Evolutionary conservation across 1,140 invertebrate species (phyloP).

Genomic region (Nasonia longicornis): DNA sequence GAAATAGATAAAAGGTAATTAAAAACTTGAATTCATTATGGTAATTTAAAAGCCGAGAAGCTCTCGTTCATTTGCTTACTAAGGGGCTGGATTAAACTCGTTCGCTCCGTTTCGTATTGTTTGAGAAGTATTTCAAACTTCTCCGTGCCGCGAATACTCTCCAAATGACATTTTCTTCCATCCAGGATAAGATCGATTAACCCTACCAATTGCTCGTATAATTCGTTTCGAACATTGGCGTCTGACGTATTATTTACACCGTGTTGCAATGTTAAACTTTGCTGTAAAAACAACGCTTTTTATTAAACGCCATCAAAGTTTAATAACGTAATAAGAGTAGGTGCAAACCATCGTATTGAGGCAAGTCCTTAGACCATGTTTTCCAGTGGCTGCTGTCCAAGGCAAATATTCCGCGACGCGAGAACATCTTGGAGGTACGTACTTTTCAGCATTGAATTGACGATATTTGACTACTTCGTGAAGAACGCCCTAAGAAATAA

Average conservation of each 20-base stretch:
- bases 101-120: conserved; percentile 77
- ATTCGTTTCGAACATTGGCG: conserved; percentile 66
- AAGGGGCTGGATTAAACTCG: conserved; percentile 73
- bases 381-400: conserved; percentile 75
- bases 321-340: neutral
- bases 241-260: conserved; percentile 72
- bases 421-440: conserved; percentile 62
- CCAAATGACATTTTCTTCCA: conserved; percentile 78
- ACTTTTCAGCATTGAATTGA: conserved; percentile 70
- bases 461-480: conserved; percentile 73
- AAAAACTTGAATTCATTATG: neutral
- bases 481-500: conserved; percentile 65
- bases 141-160: conserved; percentile 75
- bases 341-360: conserved; percentile 68
- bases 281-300: conserved; percentile 57
- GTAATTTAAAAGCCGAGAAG: neutral
- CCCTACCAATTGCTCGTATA: conserved; percentile 80
- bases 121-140: conserved; percentile 73
- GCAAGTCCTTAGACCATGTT: conserved; percentile 69
- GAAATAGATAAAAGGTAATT: conserved; percentile 49
- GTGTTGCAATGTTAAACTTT: conserved; percentile 72
- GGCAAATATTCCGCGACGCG: conserved; percentile 73
- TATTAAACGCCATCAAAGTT: neutral
- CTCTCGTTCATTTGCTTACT: conserved; percentile 60
- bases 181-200: conserved; percentile 84